Conservation (phyloP, 2,888 invertebrate species). For the Dasypogon diadema region DNA sequence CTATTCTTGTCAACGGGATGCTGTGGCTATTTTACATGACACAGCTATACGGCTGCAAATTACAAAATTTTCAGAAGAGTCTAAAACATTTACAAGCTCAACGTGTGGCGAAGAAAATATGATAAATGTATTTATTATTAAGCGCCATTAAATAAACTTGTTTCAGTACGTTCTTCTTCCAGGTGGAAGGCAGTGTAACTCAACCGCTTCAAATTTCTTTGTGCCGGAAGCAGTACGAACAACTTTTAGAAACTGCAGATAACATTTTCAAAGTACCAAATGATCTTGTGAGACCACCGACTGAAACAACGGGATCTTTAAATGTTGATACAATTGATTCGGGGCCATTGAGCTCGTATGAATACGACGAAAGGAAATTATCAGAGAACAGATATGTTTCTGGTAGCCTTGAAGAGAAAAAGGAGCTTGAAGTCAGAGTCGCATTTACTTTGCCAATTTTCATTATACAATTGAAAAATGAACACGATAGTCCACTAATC, state of each 20-base stretch:
- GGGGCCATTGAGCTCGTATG: neutral
- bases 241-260: slow-evolving; percentile 80
- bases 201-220: slow-evolving; percentile 88
- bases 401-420: slow-evolving; percentile 51
- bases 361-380: slow-evolving; percentile 6
- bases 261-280: slow-evolving; percentile 63
- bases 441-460: slow-evolving; percentile 81
- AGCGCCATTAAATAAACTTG: neutral
- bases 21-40: slow-evolving; percentile 90
- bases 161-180: slow-evolving; percentile 41
- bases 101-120: slow-evolving; percentile 29
- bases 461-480: slow-evolving; percentile 81
- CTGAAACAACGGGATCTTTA: slow-evolving; percentile 63
- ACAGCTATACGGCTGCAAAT: slow-evolving; percentile 83
- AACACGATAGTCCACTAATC: slow-evolving; percentile 82
- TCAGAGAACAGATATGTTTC: neutral
- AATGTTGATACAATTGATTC: slow-evolving; percentile 27
- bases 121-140: slow-evolving; percentile 12
- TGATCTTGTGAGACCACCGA: slow-evolving; percentile 59
- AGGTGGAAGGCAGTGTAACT: slow-evolving; percentile 82
- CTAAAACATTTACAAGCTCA: neutral
- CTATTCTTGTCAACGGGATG: slow-evolving; percentile 80
- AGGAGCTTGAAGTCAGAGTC: slow-evolving; percentile 66
- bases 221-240: slow-evolving; percentile 89
- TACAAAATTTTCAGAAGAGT: slow-evolving; percentile 66